These are phyloP conservation scores for Synanthedon myopaeformis DNA, from an alignment of 2,888 invertebrate species.

Conservation along the genomic window DNA sequence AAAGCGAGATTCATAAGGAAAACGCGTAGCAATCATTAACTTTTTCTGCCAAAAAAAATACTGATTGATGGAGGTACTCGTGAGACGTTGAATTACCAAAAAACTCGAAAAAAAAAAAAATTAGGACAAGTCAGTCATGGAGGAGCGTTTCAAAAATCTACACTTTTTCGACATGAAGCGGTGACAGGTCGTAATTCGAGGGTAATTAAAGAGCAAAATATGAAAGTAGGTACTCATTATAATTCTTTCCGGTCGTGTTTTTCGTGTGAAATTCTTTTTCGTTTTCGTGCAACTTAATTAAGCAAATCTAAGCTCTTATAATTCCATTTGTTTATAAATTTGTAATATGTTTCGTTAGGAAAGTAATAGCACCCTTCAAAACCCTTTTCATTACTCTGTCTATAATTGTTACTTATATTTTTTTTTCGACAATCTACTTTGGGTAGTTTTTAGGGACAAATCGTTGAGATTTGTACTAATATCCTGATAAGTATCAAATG, in stretches of 20 bases:
- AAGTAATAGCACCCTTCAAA: no score
- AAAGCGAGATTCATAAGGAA: neutral
- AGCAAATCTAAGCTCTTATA: no score
- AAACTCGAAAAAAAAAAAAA: slow-evolving; percentile 33
- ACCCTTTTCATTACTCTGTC: no score
- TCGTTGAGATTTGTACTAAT: no score
- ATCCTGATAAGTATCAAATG: slow-evolving; percentile 29
- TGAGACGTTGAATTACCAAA: slow-evolving; percentile 29
- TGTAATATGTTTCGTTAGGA: no score
- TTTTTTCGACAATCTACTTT: no score
- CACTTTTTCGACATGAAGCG: slow-evolving; percentile 22
- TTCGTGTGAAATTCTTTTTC: no score
- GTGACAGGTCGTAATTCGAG: slow-evolving; percentile 29
- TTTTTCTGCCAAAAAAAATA: slow-evolving; percentile 1
- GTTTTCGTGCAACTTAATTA: no score
- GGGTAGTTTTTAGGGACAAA: no score
- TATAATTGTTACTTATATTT: no score
- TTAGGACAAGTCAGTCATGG: slow-evolving; percentile 42
- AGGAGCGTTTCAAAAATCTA: slow-evolving; percentile 24
- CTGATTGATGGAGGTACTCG: slow-evolving; percentile 43
- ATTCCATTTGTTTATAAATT: no score
- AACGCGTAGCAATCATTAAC: neutral
- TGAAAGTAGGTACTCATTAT: slow-evolving; percentile 14
- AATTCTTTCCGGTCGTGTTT: no score
- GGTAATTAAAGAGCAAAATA: slow-evolving; percentile 26